phyloP scores from a whole-genome alignment of 2,797 vertebrate genomes.

The Aplochiton taeniatus region DNA sequence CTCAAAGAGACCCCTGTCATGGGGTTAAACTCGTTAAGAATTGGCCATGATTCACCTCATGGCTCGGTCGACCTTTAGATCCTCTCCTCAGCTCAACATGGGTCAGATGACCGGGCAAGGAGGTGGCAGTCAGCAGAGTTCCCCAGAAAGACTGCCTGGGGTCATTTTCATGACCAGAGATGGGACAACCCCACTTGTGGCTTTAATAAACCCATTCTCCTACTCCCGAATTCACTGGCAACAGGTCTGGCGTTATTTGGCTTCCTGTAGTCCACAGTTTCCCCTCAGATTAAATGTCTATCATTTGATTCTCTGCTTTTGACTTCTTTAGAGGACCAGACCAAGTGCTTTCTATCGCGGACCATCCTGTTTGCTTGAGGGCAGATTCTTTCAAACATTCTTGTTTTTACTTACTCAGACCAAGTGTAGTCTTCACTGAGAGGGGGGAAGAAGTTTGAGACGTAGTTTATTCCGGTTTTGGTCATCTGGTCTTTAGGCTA shows the following conservation, averaged over 20 bases:
- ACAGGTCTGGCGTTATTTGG: neutral
- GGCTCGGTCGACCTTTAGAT: slow-evolving; percentile 27
- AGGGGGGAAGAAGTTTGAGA: neutral
- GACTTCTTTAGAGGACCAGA: neutral
- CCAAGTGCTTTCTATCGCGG: neutral
- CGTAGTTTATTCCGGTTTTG: too few species aligned
- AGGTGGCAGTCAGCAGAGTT: slow-evolving; percentile 11
- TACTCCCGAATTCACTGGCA: slow-evolving; percentile 8
- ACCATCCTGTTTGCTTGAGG: neutral
- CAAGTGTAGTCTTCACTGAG: slow-evolving; percentile 8
- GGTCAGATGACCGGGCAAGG: slow-evolving; percentile 34
- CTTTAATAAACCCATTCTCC: neutral
- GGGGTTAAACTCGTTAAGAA: slow-evolving; percentile 63
- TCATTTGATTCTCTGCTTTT: slow-evolving; percentile 15
- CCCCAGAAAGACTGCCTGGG: slow-evolving; percentile 25
- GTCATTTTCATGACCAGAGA: slow-evolving; percentile 26
- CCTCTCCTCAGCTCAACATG: slow-evolving; percentile 29
- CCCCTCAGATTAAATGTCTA: slow-evolving; percentile 8
- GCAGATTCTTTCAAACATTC: slow-evolving; percentile 10
- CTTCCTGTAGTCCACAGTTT: slow-evolving; percentile 4
- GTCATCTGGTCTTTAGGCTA: too few species aligned
- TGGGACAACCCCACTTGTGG: slow-evolving; percentile 14
- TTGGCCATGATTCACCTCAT: slow-evolving; percentile 27
- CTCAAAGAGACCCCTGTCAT: slow-evolving; percentile 51
- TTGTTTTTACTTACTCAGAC: slow-evolving; percentile 3